phyloP scores from a whole-genome alignment of 1,140 invertebrate genomes.

The Thaumatotibia leucotreta region DNA sequence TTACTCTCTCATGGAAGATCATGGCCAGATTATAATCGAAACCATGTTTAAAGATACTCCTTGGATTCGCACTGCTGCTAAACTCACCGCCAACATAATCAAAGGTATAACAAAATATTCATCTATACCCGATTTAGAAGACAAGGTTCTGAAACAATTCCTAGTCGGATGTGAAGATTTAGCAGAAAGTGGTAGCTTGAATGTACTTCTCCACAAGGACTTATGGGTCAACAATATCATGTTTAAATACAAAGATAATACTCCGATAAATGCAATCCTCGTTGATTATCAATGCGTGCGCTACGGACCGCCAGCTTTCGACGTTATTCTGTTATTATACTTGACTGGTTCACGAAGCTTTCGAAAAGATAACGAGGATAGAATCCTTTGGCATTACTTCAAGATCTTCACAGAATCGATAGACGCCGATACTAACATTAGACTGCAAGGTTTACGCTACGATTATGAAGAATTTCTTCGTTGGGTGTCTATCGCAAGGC shows the following conservation, averaged over 20 bases:
- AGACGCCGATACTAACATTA: conserved; percentile 29
- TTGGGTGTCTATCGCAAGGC: conserved; percentile 24
- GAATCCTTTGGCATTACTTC: conserved; percentile 56
- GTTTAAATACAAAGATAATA: conserved; percentile 55
- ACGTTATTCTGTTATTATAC: conserved; percentile 61
- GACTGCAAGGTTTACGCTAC: conserved; percentile 34
- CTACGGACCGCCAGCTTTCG: conserved; percentile 67
- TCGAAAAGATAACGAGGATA: conserved; percentile 38
- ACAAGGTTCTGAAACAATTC: conserved; percentile 26
- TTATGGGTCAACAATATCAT: conserved; percentile 74
- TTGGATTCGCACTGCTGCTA: conserved; percentile 42
- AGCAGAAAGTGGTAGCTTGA: conserved; percentile 40
- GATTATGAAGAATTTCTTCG: conserved; percentile 29
- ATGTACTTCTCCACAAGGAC: conserved; percentile 73
- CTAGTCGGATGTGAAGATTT: conserved; percentile 39
- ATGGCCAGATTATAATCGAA: conserved; percentile 33
- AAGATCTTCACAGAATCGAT: conserved; percentile 39
- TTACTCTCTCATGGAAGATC: conserved; percentile 30
- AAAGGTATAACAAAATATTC: conserved; percentile 39
- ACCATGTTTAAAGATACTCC: conserved; percentile 36
- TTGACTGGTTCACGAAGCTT: conserved; percentile 54
- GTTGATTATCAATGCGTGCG: conserved; percentile 67
- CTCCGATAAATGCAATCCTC: conserved; percentile 49
- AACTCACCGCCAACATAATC: conserved; percentile 40
- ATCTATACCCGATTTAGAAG: conserved; percentile 29